Percentiles rank a stretch among this genome's conserved stretches.
phyloP scores from a whole-genome alignment of 2,888 invertebrate genomes.

The Stenichneumon culpator region DNA sequence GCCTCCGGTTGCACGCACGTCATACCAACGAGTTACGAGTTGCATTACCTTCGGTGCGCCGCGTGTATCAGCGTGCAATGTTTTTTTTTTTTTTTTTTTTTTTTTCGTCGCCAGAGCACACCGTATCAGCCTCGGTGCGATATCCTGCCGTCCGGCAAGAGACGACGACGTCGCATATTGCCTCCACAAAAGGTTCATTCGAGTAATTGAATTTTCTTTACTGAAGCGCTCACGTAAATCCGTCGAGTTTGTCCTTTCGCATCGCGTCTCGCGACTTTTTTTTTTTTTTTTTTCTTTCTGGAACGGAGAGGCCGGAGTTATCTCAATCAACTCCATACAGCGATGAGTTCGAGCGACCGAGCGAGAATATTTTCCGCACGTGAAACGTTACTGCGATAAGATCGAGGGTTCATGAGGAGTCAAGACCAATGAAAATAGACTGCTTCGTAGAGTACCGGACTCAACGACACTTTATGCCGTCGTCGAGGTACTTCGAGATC shows the following conservation, averaged over 20 bases:
- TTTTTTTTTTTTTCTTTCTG: constrained; percentile 2
- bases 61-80: constrained; percentile 43
- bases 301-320: constrained; percentile 2
- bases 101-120: constrained; percentile 2
- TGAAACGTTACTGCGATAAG: constrained; percentile 50
- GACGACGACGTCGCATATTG: constrained; percentile 41
- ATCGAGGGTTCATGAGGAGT: constrained; percentile 59
- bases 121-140: constrained; percentile 13
- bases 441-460: constrained; percentile 58
- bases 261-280: not conserved
- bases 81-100: constrained; percentile 13
- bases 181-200: constrained; percentile 46
- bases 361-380: constrained; percentile 58
- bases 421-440: constrained; percentile 62
- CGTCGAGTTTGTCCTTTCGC: not conserved
- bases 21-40: constrained; percentile 75
- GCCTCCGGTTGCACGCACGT: constrained; percentile 76
- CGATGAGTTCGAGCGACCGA: constrained; percentile 15
- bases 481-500: constrained; percentile 32
- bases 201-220: constrained; percentile 53
- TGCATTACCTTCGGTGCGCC: constrained; percentile 59
- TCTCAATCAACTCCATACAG: constrained; percentile 18
- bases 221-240: constrained; percentile 24
- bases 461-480: constrained; percentile 40
- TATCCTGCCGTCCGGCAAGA: constrained; percentile 15